These are phyloP conservation scores for Leguminivora glycinivorella DNA, from an alignment of 1,140 invertebrate species.

Conservation along the genomic window DNA sequence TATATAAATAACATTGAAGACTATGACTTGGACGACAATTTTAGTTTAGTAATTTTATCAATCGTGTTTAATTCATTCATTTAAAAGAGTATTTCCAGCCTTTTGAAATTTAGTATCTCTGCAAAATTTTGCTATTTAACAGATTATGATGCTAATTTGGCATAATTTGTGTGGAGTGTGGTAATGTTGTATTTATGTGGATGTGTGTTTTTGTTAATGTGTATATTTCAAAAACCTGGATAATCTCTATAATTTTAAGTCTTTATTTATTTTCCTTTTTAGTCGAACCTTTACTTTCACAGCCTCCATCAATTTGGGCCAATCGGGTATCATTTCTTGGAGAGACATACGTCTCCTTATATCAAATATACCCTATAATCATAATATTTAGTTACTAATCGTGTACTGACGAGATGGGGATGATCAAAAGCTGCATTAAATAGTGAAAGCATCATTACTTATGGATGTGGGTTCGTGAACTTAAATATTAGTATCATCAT, in stretches of 20 bases:
- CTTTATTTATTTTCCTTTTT: constrained; percentile 68
- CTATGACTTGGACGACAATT: constrained; percentile 51
- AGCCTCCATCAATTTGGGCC: constrained; percentile 81
- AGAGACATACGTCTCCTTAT: constrained; percentile 83
- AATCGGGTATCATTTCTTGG: constrained; percentile 82
- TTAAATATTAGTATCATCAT: constrained; percentile 2
- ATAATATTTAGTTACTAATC: constrained; percentile 42
- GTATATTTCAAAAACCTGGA: constrained; percentile 53
- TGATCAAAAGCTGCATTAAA: constrained; percentile 46
- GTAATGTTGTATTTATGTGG: background rate
- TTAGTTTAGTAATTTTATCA: constrained; percentile 60
- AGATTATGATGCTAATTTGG: background rate
- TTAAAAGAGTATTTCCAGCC: constrained; percentile 57
- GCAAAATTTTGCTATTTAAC: background rate
- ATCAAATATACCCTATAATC: constrained; percentile 82
- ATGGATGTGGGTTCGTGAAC: constrained; percentile 2
- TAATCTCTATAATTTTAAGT: constrained; percentile 44
- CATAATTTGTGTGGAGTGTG: background rate
- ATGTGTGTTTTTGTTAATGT: background rate
- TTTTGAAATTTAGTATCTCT: constrained; percentile 43
- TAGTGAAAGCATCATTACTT: constrained; percentile 23
- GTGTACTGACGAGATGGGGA: constrained; percentile 42
- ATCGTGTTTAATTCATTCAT: constrained; percentile 58
- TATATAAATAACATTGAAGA: constrained; percentile 36
- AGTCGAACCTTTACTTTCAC: constrained; percentile 82